Evolutionary conservation across 2,797 vertebrate species (phyloP).

Genomic region (Lerista edwardsae): DNA sequence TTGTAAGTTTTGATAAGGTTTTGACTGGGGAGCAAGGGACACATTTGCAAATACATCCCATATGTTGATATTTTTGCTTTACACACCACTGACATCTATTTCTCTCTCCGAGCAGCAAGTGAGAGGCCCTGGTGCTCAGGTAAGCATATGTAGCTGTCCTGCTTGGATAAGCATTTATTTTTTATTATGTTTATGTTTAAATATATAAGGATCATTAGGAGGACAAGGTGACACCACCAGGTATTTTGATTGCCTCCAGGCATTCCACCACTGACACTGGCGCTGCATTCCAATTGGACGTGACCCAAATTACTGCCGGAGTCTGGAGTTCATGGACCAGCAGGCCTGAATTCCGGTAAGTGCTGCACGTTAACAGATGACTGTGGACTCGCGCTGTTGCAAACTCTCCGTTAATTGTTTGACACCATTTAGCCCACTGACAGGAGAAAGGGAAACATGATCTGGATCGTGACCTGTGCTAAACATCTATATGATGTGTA

Average conservation of each 20-base stretch:
- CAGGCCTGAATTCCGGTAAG: constrained; percentile 42
- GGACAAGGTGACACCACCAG: constrained; percentile 76
- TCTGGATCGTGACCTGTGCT: background rate
- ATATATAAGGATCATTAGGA: constrained; percentile 76
- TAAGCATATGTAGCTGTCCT: constrained; percentile 77
- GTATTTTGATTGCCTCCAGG: constrained; percentile 74
- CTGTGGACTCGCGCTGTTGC: constrained; percentile 8
- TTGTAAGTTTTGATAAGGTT: constrained; percentile 36
- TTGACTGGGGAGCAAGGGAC: constrained; percentile 6
- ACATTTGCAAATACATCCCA: constrained; percentile 40
- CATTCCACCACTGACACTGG: constrained; percentile 71
- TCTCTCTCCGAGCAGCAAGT: constrained; percentile 56
- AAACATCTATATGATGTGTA: background rate
- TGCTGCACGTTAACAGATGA: constrained; percentile 30
- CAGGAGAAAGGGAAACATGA: background rate
- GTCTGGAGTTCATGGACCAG: constrained; percentile 49
- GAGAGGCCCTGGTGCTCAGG: constrained; percentile 62
- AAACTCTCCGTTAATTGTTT: constrained; percentile 28
- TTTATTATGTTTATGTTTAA: constrained; percentile 75
- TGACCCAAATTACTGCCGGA: constrained; percentile 58
- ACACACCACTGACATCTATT: constrained; percentile 23
- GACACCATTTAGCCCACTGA: background rate
- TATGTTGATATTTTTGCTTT: constrained; percentile 40
- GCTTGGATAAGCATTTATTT: constrained; percentile 76
- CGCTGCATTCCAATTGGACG: constrained; percentile 70